Percentiles rank a stretch among this genome's conserved stretches.
Conservation (phyloP, 2,888 invertebrate genomes). For the Alloplasta piceator region DNA sequence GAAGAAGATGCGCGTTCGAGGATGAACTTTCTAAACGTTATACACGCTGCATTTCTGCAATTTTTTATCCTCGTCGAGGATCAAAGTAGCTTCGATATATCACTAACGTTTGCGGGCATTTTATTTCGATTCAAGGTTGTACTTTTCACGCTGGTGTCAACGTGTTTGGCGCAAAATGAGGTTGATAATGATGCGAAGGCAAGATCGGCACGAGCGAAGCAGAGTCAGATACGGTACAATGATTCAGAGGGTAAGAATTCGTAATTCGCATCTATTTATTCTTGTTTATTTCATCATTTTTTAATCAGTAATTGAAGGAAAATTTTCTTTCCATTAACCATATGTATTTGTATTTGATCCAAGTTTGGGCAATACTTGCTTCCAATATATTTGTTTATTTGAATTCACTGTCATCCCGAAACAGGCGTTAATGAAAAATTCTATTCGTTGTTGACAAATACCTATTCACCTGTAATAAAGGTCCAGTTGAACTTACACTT, state of each 20-base stretch:
- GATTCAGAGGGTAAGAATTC: slow-evolving; percentile 75
- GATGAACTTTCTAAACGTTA: slow-evolving; percentile 66
- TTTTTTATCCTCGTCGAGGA: slow-evolving; percentile 1
- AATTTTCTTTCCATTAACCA: no score
- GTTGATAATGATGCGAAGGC: slow-evolving; percentile 61
- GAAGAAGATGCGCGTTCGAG: slow-evolving; percentile 36
- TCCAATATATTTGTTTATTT: no score
- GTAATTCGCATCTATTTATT: background rate
- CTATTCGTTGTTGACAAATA: no score
- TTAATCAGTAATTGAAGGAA: no score
- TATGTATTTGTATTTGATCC: no score
- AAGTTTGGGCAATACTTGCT: no score
- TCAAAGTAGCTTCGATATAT: slow-evolving; percentile 57
- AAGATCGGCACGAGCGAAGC: slow-evolving; percentile 71
- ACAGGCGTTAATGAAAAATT: no score
- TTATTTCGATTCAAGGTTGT: slow-evolving; percentile 73
- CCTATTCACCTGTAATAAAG: no score
- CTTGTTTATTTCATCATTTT: no score
- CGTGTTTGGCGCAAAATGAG: slow-evolving; percentile 68
- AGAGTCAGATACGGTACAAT: slow-evolving; percentile 76
- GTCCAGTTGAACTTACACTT: no score
- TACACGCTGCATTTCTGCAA: no score
- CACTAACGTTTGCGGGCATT: slow-evolving; percentile 62
- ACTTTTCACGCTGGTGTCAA: slow-evolving; percentile 69
- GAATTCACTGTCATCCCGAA: no score